These are phyloP conservation scores for Nycticorax nycticorax DNA, from an alignment of 2,113 vertebrate species.

Conservation along the genomic window DNA sequence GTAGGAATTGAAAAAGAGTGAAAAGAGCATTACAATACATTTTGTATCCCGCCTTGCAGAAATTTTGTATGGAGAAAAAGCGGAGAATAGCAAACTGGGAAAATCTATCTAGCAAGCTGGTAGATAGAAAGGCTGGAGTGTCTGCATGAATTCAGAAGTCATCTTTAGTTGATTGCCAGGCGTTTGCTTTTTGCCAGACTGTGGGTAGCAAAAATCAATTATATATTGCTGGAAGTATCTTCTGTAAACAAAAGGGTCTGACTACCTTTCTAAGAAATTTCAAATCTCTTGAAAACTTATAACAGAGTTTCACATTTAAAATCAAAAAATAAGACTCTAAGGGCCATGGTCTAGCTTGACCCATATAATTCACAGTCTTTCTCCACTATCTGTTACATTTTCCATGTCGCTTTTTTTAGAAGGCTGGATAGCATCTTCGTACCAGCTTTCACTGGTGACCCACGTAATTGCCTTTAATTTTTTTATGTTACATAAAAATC, in stretches of 20 bases:
- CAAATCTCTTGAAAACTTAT: neutral
- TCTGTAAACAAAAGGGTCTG: neutral
- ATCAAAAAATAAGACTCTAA: neutral
- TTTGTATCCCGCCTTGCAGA: neutral
- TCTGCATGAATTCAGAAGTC: neutral
- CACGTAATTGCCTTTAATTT: conserved; percentile 29
- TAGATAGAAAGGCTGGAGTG: neutral
- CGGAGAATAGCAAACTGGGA: neutral
- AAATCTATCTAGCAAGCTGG: neutral
- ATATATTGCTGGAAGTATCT: neutral
- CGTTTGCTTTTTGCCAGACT: neutral
- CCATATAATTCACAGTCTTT: neutral
- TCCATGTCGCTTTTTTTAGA: neutral
- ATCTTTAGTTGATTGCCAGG: neutral
- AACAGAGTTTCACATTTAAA: neutral
- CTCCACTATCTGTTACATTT: neutral
- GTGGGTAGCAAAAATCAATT: neutral
- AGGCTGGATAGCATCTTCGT: conserved; percentile 4
- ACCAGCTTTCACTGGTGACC: neutral
- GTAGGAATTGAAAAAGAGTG: neutral
- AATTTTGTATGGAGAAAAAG: neutral
- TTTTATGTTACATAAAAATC: conserved; percentile 7
- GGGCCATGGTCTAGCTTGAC: neutral
- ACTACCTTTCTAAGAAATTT: neutral
- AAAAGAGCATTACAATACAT: neutral